Conservation (phyloP, 2,113 vertebrate species). For the Periophthalmodon schlosseri region DNA sequence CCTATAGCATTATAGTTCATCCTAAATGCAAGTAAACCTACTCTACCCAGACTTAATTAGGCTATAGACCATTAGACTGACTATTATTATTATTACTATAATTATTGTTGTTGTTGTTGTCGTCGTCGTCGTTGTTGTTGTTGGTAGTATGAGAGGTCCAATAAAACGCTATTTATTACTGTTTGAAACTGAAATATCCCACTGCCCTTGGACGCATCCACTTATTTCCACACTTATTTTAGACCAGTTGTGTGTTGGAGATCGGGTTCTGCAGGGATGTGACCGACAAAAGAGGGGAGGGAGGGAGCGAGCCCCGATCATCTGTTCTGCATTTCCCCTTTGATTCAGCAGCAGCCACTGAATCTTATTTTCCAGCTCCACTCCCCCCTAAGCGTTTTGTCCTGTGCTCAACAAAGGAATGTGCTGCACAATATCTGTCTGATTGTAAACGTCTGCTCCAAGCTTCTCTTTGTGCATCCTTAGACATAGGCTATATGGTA, state of each 20-base stretch:
- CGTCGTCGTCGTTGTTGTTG: too few species aligned
- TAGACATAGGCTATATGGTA: constrained; percentile 2
- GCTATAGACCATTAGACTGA: too few species aligned
- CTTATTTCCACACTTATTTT: constrained; percentile 32
- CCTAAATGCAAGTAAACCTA: too few species aligned
- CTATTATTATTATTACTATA: too few species aligned
- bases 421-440: constrained; percentile 39
- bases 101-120: too few species aligned
- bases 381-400: constrained; percentile 60
- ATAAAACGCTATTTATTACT: not conserved
- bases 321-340: constrained; percentile 79
- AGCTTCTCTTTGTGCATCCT: constrained; percentile 21
- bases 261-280: constrained; percentile 69
- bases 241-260: constrained; percentile 41
- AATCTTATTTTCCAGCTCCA: constrained; percentile 71
- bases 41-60: too few species aligned
- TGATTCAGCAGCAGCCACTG: constrained; percentile 73
- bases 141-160: not conserved
- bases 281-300: constrained; percentile 63
- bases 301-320: constrained; percentile 68
- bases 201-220: constrained; percentile 36
- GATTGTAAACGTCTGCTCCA: constrained; percentile 40
- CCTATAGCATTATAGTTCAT: too few species aligned
- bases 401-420: constrained; percentile 62
- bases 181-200: constrained; percentile 26